These are phyloP conservation scores for Dynastes grantii DNA, from an alignment of 2,888 invertebrate genomes.

Conservation along the genomic window DNA sequence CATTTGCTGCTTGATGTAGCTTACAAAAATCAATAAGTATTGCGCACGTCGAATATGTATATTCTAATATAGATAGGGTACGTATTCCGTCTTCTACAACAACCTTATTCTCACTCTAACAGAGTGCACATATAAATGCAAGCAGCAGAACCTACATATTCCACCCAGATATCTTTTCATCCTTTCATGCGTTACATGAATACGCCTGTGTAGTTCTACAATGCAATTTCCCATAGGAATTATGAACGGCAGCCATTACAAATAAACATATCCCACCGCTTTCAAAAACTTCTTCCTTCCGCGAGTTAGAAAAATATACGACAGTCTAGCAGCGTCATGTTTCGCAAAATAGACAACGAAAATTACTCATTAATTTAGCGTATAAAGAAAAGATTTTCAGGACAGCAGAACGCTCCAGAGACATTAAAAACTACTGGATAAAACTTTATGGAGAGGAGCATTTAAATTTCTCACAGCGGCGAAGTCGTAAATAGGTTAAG, in stretches of 20 bases:
- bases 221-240: conserved; percentile 12
- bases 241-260: background rate
- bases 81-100: background rate
- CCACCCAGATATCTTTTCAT: background rate
- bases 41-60: background rate
- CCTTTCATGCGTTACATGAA: background rate
- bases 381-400: background rate
- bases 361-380: conserved; percentile 16
- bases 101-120: background rate
- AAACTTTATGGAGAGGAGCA: conserved; percentile 26
- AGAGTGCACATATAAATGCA: background rate
- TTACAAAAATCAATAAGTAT: too few species aligned
- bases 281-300: conserved; percentile 11
- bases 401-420: conserved; percentile 3
- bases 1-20: too few species aligned
- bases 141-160: background rate
- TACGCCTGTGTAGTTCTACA: background rate
- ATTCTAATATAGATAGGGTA: background rate
- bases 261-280: background rate
- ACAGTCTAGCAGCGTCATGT: background rate
- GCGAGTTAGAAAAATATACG: background rate
- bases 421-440: conserved; percentile 29
- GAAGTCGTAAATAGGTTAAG: conserved; percentile 35
- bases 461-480: conserved; percentile 31
- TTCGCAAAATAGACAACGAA: background rate